These are phyloP conservation scores for Nerophis lumbriciformis DNA, from an alignment of 2,113 vertebrate species.

Conservation along the genomic window DNA sequence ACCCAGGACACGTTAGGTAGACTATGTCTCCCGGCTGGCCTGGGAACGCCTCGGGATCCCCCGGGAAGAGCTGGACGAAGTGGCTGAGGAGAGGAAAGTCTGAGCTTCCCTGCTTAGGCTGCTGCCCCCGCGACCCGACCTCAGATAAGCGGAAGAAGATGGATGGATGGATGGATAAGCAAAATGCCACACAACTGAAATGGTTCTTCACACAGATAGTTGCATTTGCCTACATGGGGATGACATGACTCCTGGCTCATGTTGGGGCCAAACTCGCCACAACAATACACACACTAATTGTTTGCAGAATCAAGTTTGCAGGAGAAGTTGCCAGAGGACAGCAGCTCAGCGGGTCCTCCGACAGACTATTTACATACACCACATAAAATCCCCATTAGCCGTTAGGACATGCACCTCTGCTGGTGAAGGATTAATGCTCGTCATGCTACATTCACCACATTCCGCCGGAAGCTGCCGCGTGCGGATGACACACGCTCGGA, in stretches of 20 bases:
- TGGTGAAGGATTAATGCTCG: constrained; percentile 54
- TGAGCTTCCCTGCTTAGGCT: too few species aligned
- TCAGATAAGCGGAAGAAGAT: too few species aligned
- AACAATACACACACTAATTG: constrained; percentile 42
- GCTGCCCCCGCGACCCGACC: too few species aligned
- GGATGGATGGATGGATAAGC: too few species aligned
- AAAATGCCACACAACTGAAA: background rate
- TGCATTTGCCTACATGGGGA: background rate
- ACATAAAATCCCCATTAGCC: constrained; percentile 61
- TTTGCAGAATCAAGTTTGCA: constrained; percentile 31
- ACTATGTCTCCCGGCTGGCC: too few species aligned
- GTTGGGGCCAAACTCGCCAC: background rate
- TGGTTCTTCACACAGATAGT: constrained; percentile 5
- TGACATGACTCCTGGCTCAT: constrained; percentile 7
- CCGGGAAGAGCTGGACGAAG: too few species aligned
- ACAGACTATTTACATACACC: constrained; percentile 59
- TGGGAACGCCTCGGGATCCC: too few species aligned
- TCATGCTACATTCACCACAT: constrained; percentile 50
- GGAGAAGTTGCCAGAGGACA: constrained; percentile 12
- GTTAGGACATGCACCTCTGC: constrained; percentile 43
- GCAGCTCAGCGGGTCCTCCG: constrained; percentile 21
- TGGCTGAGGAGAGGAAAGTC: too few species aligned
- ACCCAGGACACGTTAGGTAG: too few species aligned
- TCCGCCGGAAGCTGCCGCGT: constrained; percentile 40
- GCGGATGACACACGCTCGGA: constrained; percentile 23